Evolutionary conservation across 2,888 invertebrate species (phyloP).

Genomic region (Parnassius mnemosyne): DNA sequence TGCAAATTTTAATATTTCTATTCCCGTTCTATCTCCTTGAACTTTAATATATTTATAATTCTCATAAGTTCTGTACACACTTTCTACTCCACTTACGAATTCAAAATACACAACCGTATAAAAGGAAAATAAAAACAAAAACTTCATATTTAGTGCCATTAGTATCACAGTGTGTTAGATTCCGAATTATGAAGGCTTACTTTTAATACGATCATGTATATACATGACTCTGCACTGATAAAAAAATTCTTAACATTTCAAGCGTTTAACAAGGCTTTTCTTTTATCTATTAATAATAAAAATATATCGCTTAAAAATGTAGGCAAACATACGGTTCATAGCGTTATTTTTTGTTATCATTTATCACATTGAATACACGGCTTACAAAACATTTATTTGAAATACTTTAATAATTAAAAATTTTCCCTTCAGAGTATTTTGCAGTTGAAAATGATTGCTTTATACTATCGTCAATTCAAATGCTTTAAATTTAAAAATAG

Average conservation of each 20-base stretch:
- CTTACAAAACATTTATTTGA: too few relatives aligned
- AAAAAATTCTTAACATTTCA: not conserved
- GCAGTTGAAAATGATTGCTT: too few relatives aligned
- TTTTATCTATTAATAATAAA: too few relatives aligned
- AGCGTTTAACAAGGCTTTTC: not conserved
- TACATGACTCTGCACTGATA: not conserved
- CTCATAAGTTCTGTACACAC: conserved; percentile 31
- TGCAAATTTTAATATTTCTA: conserved; percentile 26
- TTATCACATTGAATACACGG: too few relatives aligned
- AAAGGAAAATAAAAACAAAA: conserved; percentile 1
- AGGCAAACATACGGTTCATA: too few relatives aligned
- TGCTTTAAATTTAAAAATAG: too few relatives aligned
- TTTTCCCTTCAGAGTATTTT: too few relatives aligned
- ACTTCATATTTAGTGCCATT: not conserved
- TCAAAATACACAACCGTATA: conserved; percentile 3
- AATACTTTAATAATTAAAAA: too few relatives aligned
- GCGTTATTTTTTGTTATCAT: too few relatives aligned
- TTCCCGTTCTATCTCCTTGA: conserved; percentile 21
- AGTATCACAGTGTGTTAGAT: not conserved
- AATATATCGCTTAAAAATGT: too few relatives aligned
- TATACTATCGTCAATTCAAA: too few relatives aligned
- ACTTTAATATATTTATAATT: conserved; percentile 33
- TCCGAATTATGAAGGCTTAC: not conserved
- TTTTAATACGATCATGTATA: not conserved
- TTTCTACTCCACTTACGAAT: not conserved